phyloP scores from a whole-genome alignment of 2,113 vertebrate species.

The Lepus europaeus region DNA sequence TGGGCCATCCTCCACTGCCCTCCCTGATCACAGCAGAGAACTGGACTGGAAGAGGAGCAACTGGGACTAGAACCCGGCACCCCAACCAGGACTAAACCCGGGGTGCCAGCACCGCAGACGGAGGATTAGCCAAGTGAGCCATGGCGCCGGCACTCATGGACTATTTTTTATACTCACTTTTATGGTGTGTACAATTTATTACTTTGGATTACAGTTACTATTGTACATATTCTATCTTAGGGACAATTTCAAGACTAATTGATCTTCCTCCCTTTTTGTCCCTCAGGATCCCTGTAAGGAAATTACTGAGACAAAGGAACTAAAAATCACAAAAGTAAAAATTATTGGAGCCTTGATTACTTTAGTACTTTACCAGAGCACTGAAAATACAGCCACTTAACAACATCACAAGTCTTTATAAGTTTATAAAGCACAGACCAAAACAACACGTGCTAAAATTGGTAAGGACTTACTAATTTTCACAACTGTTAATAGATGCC shows the following conservation, averaged over 20 bases:
- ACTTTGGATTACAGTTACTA: not conserved
- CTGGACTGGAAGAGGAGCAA: too few relatives aligned
- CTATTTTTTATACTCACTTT: not conserved
- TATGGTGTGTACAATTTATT: not conserved
- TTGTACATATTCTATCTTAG: not conserved
- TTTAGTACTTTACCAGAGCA: not conserved
- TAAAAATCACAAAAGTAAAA: not conserved
- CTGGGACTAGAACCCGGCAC: too few relatives aligned
- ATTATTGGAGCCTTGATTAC: not conserved
- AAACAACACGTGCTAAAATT: not conserved
- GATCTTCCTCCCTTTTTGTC: not conserved
- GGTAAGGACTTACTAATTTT: not conserved
- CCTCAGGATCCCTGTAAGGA: not conserved
- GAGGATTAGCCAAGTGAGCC: too few relatives aligned
- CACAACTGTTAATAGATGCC: not conserved
- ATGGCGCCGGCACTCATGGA: too few relatives aligned
- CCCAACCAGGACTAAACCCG: too few relatives aligned
- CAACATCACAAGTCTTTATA: not conserved
- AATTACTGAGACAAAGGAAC: not conserved
- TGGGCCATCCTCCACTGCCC: too few relatives aligned
- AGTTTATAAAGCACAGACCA: not conserved
- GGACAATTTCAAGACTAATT: not conserved
- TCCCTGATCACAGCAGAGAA: too few relatives aligned
- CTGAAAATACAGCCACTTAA: not conserved
- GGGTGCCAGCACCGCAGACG: too few relatives aligned